A percentile compares a stretch with the other conserved stretches of the same genome.
phyloP scores from a whole-genome alignment of 2,113 vertebrate species.

The Donacobius atricapilla region DNA sequence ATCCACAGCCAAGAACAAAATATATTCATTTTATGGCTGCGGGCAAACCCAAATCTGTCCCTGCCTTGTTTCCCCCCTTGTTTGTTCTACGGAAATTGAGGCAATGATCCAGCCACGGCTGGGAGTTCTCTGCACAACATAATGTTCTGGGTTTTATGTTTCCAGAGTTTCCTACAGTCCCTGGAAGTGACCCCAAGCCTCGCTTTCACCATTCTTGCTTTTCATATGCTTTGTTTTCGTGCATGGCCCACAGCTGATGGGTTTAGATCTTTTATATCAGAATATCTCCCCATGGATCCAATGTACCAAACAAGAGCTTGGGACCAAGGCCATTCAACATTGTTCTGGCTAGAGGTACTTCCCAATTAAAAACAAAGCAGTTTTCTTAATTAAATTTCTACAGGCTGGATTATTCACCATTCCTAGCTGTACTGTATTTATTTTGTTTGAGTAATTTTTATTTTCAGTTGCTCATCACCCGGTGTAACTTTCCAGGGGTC shows the following conservation, averaged over 20 bases:
- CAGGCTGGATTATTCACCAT: too few species aligned
- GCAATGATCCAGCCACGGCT: background rate
- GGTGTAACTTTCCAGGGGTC: background rate
- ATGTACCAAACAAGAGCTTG: background rate
- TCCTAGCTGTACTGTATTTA: too few species aligned
- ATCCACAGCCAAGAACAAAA: background rate
- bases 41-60: background rate
- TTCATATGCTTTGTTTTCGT: background rate
- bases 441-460: too few species aligned
- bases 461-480: background rate
- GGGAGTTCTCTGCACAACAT: background rate
- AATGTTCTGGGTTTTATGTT: background rate
- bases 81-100: background rate
- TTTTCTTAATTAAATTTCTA: too few species aligned
- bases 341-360: background rate
- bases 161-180: too few species aligned
- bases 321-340: background rate
- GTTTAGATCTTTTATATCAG: background rate
- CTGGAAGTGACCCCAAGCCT: too few species aligned
- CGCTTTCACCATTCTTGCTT: too few species aligned
- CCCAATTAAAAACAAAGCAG: too few species aligned
- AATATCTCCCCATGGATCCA: background rate
- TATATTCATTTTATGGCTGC: background rate
- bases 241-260: background rate
- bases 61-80: background rate